Percentiles rank a stretch among this genome's conserved stretches.
phyloP scores from a whole-genome alignment of 1,140 invertebrate species.

The Conus betulinus region DNA sequence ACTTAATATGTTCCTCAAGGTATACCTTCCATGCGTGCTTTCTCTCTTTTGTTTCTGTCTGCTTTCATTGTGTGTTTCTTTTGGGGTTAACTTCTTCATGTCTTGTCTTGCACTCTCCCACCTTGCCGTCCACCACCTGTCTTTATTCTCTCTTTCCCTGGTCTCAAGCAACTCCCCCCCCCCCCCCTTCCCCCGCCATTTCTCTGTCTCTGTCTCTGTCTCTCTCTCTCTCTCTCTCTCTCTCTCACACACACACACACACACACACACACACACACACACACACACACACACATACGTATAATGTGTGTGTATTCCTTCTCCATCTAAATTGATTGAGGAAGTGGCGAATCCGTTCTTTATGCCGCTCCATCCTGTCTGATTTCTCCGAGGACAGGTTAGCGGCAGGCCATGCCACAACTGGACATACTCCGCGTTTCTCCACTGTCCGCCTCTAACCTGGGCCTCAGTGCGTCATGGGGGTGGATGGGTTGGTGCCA shows the following conservation, averaged over 20 bases:
- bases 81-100: not conserved
- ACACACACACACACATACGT: too few species aligned
- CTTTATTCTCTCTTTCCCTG: not conserved
- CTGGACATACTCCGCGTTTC: too few species aligned
- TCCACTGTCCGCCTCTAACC: too few species aligned
- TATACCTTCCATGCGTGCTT: not conserved
- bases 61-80: not conserved
- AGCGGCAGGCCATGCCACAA: too few species aligned
- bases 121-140: not conserved
- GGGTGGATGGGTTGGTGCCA: too few species aligned
- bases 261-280: too few species aligned
- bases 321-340: too few species aligned
- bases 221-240: not conserved
- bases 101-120: not conserved
- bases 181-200: not conserved
- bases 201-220: not conserved
- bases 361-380: not conserved
- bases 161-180: not conserved
- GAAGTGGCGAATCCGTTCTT: not conserved
- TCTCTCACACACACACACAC: too few species aligned
- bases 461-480: too few species aligned
- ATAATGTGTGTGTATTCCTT: too few species aligned
- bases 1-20: not conserved
- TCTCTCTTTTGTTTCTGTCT: constrained; percentile 8
- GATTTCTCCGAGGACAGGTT: not conserved